Base-by-base conservation (phyloP, 2,113 vertebrate species). In the Saguinus midas region DNA sequence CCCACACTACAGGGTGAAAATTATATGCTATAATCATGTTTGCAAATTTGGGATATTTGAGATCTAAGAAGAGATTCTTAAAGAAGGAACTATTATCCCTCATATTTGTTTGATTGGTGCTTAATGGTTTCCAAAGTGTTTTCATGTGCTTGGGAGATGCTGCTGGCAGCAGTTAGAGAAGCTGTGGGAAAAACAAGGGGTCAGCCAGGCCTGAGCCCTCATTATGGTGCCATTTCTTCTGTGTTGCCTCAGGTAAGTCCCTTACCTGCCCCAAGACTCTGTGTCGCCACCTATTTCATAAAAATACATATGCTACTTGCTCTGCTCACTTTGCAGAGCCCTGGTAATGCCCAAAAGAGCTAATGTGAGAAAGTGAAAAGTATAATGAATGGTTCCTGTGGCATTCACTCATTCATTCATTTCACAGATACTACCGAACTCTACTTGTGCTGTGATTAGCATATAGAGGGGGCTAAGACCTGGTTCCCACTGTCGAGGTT, bases 21-120 rank as follows among this genome's bases (percentile, higher is more conserved):
- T 97, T 82, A 84, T 52, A 95, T 55, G 45, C 75, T 95, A 86
- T n/a, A 27, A 84, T 68, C 16, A 7, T 91, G 94, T 96, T 96
- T 91, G 82, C 58, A 97, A 97, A 94, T 95, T 88, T 81, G 52
- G 50, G 37, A 45, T 57, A 80, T 87, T 89, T 92, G 80, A 94
- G 45, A 86, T 79, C 89, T 91, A 76, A 91, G 57, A 32, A 80
- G 37, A 91, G 29, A 83, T 87, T 91, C 81, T 94, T 75, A 79
- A 82, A 95, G 68, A 94, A 90, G 70, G 73, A 90, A 89, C 82
- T 58, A 3, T 45, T 50, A 45, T 80, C 81, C 48, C 57, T 86
- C 61, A 18, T 57, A 61, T 68, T 78, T 81, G 82, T 66, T 64
- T 52, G 50, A 61, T 58, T 94, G 45, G 66, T 70, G 37, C 61